Base-by-base conservation (phyloP, 1,140 invertebrate species). In the Pygmarrhopalites habei region DNA sequence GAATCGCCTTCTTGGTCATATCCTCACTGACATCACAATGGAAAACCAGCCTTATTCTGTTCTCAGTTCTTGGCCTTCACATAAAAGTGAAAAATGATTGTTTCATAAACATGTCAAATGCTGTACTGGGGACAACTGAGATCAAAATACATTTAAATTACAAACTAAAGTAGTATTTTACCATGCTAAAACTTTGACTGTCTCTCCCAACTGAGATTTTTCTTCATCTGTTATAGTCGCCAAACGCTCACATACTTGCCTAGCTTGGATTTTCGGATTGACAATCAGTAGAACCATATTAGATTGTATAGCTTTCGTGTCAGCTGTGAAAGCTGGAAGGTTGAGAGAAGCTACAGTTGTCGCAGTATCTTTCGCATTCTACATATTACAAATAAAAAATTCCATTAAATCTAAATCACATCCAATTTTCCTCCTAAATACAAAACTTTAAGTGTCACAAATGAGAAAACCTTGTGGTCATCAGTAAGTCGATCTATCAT, bases 231-330 rank as follows among this genome's bases (percentile, higher is more conserved):
- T 77, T 3, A 83, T 74, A 66, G 72, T 66, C 2, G 72, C 74
- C 15, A 90, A 73, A 61, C 83, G 78, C 1, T 79, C 44, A 57
- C 80, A 75, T 59, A 90, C 81, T n/a, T 82, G 75, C 57, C 67
- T 72, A 2, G 83, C 77, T 0, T 73, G 74, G 1, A 85, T 71
- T 29, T 77, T 74, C 0, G 77, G 73, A 53, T 79, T 74, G 1
- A 89, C 74, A 15, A 82, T 76, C 7, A 92, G 72, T 66, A 89
- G 79, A 10, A 92, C 73, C 62, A 94, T 93, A 72, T 94, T 94
- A 1, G 86, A 86, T 62, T 91, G 83, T 1, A 87, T 78, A 3
- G 72, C 78, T 4, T 78, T 73, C n/a, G 85, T 66, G 69, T 92
- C 82, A 14, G 91, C 84, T 0, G 66, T 73, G 56, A 89, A 79